Base-by-base conservation (phyloP, 2,113 vertebrate species). In the Psilopogon haemacephalus region DNA sequence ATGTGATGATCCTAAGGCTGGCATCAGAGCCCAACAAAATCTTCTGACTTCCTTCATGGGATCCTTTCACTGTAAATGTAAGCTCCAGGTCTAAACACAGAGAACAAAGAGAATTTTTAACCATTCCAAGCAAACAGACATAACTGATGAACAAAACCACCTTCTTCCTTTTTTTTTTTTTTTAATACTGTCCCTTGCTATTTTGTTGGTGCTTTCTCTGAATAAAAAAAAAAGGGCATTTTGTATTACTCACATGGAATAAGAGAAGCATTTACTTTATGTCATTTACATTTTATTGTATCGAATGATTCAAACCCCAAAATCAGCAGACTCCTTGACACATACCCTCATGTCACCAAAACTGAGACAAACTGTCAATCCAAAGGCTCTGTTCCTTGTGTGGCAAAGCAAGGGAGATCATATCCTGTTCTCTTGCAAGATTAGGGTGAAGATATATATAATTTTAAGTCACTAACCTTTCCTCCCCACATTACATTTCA, bases 31-130 rank as follows among this genome's bases (percentile, higher is more conserved):
- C 46, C 52, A 95, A 72, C 1, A 20, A 79, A 93, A 98, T 42
- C 30, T 77, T 90, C 56, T 97, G 96, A 15, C 88, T 95, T 38
- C 97, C 96, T 91, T 98, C 96, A 55, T 97, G 98, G 16, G 98
- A 98, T 15, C 98, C 98, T 10, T 89, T 95, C 60, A 98, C 97
- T 52, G 86, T 96, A 93, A 99, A 91, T 28, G 91, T 89, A 52
- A 98, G 80, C 54, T 97, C 88, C 18, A 88, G 92, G 48, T 40
- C 98, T 98, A 94, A 32, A 59, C 52, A 65, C 55, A 70, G 28
- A 62, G 21, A 35, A 81, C 33, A 95, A 62, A 88, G 24, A 77
- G 12, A 73, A 56, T 60, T 71, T 71, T 91, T 82, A 79, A 55
- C 11, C 63, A 37, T 21, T 74, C 27, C 24, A 67, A 88, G 54